Conservation (phyloP, 2,797 vertebrate genomes). For the Ciconia nigra region DNA sequence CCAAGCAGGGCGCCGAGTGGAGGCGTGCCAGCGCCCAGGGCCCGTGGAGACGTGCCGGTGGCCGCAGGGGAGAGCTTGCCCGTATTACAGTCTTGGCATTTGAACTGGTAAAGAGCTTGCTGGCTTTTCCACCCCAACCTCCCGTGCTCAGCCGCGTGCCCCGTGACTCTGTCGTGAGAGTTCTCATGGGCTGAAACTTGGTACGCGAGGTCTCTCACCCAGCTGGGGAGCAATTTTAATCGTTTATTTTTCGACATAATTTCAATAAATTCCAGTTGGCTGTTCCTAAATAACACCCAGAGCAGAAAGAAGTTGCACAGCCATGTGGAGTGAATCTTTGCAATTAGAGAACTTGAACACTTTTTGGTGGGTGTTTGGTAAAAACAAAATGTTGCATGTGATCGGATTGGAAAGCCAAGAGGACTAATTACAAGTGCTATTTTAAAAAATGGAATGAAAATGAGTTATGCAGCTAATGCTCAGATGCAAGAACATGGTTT, state of each 20-base stretch:
- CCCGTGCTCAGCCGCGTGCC: neutral
- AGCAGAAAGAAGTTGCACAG: constrained; percentile 50
- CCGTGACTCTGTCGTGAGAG: neutral
- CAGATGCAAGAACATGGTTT: constrained; percentile 48
- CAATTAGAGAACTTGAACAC: constrained; percentile 41
- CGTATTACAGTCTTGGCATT: fast-evolving
- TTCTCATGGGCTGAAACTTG: constrained; percentile 49
- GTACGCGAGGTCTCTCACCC: constrained; percentile 36
- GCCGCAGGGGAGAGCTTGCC: neutral
- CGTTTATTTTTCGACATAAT: constrained; percentile 27
- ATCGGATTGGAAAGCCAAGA: constrained; percentile 44
- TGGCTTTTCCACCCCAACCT: constrained; percentile 10
- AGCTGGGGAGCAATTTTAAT: constrained; percentile 45
- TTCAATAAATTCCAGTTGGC: constrained; percentile 67
- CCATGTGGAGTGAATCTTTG: constrained; percentile 42
- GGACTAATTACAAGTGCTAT: constrained; percentile 40
- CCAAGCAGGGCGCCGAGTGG: fast-evolving
- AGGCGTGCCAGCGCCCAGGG: fast-evolving
- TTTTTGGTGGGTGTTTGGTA: constrained; percentile 18
- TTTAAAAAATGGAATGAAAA: constrained; percentile 16
- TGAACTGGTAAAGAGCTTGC: neutral
- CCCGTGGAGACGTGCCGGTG: fast-evolving
- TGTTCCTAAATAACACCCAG: constrained; percentile 60
- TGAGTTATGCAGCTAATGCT: constrained; percentile 42
- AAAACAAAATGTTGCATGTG: constrained; percentile 35